Percentiles rank a stretch among this genome's conserved stretches.
Evolutionary conservation across 2,888 invertebrate species (phyloP).

Genomic region (Tetheella fluctuosa): DNA sequence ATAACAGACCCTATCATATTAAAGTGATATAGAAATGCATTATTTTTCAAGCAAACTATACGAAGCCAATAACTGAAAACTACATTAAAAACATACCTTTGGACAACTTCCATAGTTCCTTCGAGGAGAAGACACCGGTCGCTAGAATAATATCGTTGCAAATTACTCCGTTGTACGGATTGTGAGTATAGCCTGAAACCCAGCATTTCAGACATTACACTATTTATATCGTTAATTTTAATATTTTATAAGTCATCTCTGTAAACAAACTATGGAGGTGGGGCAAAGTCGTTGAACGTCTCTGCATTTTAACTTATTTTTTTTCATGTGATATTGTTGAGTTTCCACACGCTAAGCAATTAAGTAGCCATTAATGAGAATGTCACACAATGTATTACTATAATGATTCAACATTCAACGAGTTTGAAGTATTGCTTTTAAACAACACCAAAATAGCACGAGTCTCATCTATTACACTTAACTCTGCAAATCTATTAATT

Average conservation of each 20-base stretch:
- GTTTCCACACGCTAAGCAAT: not conserved
- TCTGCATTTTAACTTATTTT: not conserved
- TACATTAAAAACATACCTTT: slow-evolving; percentile 87
- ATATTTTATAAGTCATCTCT: slow-evolving; percentile 30
- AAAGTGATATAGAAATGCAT: too few relatives aligned
- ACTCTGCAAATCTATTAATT: slow-evolving; percentile 7
- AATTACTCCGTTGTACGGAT: slow-evolving; percentile 99
- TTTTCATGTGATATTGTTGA: not conserved
- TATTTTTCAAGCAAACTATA: not conserved
- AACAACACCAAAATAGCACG: slow-evolving; percentile 3
- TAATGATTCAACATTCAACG: not conserved
- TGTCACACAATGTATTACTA: not conserved
- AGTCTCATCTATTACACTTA: not conserved
- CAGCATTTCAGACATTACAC: slow-evolving; percentile 58
- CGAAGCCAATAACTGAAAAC: slow-evolving; percentile 18
- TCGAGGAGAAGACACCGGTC: slow-evolving; percentile 99
- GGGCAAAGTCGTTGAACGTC: slow-evolving; percentile 11
- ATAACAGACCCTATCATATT: too few relatives aligned
- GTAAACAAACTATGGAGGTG: slow-evolving; percentile 56
- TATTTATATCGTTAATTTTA: slow-evolving; percentile 29
- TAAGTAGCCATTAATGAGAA: not conserved
- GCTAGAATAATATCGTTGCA: slow-evolving; percentile 99
- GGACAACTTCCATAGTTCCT: slow-evolving; percentile 99
- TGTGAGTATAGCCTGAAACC: slow-evolving; percentile 92
- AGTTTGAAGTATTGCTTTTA: not conserved